Conservation (phyloP, 2,888 invertebrate genomes). For the Clistopyga incitator region DNA sequence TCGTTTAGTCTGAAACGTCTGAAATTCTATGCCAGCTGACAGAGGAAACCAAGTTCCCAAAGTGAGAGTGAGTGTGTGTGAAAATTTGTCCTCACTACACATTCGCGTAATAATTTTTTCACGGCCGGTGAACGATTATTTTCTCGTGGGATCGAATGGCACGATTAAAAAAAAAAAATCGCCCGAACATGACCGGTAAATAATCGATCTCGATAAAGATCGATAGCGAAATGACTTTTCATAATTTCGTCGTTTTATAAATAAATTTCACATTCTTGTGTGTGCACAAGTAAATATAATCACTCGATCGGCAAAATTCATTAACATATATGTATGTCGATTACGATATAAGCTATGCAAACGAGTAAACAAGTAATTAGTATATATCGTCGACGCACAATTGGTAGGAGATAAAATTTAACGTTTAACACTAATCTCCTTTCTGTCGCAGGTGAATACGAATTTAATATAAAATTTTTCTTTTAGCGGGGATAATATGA, state of each 20-base stretch:
- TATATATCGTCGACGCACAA: slow-evolving; percentile 7
- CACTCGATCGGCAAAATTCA: slow-evolving; percentile 16
- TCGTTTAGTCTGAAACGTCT: not conserved
- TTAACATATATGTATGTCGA: slow-evolving; percentile 8
- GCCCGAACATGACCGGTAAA: not conserved
- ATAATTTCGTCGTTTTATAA: slow-evolving; percentile 35
- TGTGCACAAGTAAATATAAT: slow-evolving; percentile 30
- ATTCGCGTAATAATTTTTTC: no score
- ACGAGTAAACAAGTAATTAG: slow-evolving; percentile 49
- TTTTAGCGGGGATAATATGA: slow-evolving; percentile 7
- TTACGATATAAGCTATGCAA: not conserved
- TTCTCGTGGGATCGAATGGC: slow-evolving; percentile 35
- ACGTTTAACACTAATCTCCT: slow-evolving; percentile 44
- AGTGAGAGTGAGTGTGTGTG: no score
- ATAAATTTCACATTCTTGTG: slow-evolving; percentile 15
- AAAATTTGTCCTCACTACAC: no score
- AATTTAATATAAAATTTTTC: slow-evolving; percentile 20
- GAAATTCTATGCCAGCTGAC: not conserved
- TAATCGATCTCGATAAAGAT: slow-evolving; percentile 41
- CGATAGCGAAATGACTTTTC: not conserved
- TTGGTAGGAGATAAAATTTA: slow-evolving; percentile 40
- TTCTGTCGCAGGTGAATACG: slow-evolving; percentile 55
- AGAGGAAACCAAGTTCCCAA: not conserved
- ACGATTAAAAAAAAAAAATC: slow-evolving; percentile 34
- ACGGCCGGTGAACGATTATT: no score